These are phyloP conservation scores for Asteroscopus sphinx DNA, from an alignment of 2,888 invertebrate genomes.

Conservation along the genomic window DNA sequence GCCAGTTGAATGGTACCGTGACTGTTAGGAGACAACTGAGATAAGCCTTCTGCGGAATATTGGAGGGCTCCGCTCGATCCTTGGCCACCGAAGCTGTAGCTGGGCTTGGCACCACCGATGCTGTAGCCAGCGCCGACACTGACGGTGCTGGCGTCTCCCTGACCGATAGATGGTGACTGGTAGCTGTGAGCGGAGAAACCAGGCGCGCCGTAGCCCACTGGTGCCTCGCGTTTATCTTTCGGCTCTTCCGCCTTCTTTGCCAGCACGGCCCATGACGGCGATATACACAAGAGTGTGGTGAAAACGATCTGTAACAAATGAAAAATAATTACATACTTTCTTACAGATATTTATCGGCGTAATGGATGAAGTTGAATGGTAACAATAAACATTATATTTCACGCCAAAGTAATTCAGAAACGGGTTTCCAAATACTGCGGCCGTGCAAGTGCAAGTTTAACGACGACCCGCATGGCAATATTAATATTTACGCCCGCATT, in stretches of 20 bases:
- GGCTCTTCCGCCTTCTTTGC: constrained; percentile 75
- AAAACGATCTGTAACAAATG: constrained; percentile 79
- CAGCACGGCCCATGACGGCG: constrained; percentile 77
- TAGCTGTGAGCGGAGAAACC: constrained; percentile 64
- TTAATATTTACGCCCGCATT: constrained; percentile 81
- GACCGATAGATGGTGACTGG: constrained; percentile 65
- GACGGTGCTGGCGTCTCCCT: constrained; percentile 81
- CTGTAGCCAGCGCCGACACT: constrained; percentile 86
- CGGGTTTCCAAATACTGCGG: constrained; percentile 71
- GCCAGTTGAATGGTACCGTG: constrained; percentile 78
- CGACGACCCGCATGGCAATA: constrained; percentile 81
- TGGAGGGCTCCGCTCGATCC: constrained; percentile 71
- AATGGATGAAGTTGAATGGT: constrained; percentile 41
- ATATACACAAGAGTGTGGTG: constrained; percentile 76
- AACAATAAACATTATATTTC: constrained; percentile 60
- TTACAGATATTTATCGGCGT: constrained; percentile 36
- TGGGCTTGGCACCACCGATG: constrained; percentile 82
- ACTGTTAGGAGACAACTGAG: constrained; percentile 68
- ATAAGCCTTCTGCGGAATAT: constrained; percentile 64
- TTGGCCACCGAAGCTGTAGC: constrained; percentile 72
- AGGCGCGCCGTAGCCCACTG: constrained; percentile 70
- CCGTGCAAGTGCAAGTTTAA: constrained; percentile 66
- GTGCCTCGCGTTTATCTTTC: constrained; percentile 83
- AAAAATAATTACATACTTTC: constrained; percentile 59
- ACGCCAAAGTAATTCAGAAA: constrained; percentile 67